Evolutionary conservation across 2,797 vertebrate species (phyloP), one percentile per base, ranked within the genome.

Genomic region (Telmatherina bonti): DNA sequence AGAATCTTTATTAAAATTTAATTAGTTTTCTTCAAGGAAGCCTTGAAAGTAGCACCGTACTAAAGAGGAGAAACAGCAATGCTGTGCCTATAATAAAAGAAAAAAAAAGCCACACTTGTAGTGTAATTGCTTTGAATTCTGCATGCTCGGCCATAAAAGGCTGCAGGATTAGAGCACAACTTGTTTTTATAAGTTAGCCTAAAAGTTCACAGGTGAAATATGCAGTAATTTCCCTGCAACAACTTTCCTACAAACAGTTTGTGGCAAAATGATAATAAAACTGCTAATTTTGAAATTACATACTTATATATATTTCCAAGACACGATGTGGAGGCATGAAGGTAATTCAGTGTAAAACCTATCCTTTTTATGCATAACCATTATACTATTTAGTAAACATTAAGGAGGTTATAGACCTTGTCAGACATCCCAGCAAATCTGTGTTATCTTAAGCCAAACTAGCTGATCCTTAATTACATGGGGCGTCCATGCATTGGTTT

Each of bases 1-100:
- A 58, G 67, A 22, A 16, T 81, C 51, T 69, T 83, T 45, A 83
- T 86, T 78, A 83, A 83, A 83, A 43, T 33, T n/a, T 86, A 86
- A 91, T 90, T 88, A 83, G 72, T 87, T 84, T 88, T 70, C 62
- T 74, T 62, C 56, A 36, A 69, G 41, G 58, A 69, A 41, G 22
- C 29, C 67, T 55, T 64, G 36, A 56, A 55, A 70, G 63, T 66
- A 61, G 63, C 60, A 67, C 29, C 61, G 68, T 30, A 56, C 45
- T 78, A 66, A 78, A 79, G 71, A 55, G 41, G 18, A n/a, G 47
- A 72, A 66, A 38, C 49, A 31, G 70, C 7, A 57, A 36, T 73
- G 60, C 43, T 76, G 57, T 2, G 54, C 58, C 31, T 67, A 61
- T 84, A 79, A 84, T 82, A 62, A 73, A 33, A 68, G 61, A n/a